These are phyloP conservation scores for Podarcis siculus DNA, from an alignment of 2,797 vertebrate species.

Conservation along the genomic window DNA sequence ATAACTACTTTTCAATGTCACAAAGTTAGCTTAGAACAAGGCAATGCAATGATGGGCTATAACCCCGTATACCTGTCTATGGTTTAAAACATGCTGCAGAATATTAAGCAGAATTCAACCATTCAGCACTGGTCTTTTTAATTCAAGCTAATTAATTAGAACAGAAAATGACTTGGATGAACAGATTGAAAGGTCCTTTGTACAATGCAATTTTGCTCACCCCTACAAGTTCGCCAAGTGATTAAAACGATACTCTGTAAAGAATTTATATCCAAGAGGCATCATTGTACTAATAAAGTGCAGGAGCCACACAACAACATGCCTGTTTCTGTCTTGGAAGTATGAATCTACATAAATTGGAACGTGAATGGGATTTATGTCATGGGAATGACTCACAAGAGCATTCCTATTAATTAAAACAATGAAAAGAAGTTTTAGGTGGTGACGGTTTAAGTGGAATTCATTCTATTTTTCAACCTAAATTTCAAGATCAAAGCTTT, in stretches of 20 bases:
- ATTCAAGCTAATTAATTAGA: conserved; percentile 12
- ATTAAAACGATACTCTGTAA: background rate
- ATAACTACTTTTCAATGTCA: background rate
- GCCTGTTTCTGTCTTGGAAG: background rate
- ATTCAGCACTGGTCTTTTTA: background rate
- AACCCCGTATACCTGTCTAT: background rate
- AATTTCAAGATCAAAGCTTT: background rate
- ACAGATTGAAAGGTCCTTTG: background rate
- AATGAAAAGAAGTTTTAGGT: conserved; percentile 13
- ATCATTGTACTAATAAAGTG: background rate
- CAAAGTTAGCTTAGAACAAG: background rate
- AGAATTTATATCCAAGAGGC: background rate
- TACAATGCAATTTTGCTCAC: background rate
- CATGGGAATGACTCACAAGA: background rate
- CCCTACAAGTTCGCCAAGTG: background rate
- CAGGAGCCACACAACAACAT: background rate
- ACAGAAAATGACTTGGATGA: background rate
- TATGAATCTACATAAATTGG: background rate
- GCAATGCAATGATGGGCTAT: background rate
- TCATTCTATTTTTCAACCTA: background rate
- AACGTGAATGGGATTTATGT: background rate
- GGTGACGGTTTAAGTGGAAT: conserved; percentile 1
- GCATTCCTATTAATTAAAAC: conserved; percentile 17
- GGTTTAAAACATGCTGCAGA: background rate
- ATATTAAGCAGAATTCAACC: background rate